Evolutionary conservation across 2,888 invertebrate genomes (phyloP).

Genomic region (Ichneumoninae sp.): DNA sequence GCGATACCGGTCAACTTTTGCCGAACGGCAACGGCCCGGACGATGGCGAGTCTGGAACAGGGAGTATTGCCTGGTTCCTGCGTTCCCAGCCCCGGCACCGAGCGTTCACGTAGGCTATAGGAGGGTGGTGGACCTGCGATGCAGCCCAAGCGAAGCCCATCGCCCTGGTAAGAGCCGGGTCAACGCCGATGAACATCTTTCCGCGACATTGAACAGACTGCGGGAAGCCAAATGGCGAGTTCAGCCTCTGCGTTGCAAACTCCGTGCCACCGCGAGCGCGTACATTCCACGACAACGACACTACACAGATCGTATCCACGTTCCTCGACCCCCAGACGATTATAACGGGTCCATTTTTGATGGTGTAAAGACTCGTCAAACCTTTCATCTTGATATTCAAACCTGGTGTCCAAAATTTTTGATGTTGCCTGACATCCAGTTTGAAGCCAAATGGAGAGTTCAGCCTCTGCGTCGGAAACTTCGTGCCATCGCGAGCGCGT

Average conservation of each 20-base stretch:
- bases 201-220: constrained; percentile 75
- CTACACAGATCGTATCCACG: neutral
- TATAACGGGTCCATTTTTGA: neutral
- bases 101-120: constrained; percentile 38
- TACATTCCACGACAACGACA: constrained; percentile 34
- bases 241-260: constrained; percentile 61
- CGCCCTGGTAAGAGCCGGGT: constrained; percentile 58
- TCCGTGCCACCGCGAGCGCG: constrained; percentile 20
- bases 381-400: neutral
- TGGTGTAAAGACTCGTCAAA: neutral
- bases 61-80: constrained; percentile 61
- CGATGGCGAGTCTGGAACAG: neutral
- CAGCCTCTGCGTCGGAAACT: constrained; percentile 60
- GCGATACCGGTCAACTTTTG: constrained; percentile 78
- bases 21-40: constrained; percentile 69
- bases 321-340: constrained; percentile 1
- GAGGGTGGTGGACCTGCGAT: constrained; percentile 43
- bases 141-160: constrained; percentile 53
- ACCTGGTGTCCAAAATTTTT: neutral
- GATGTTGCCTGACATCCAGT: neutral
- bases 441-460: constrained; percentile 68
- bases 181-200: constrained; percentile 78
- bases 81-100: constrained; percentile 44
- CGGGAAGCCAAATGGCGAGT: constrained; percentile 69
- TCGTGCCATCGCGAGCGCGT: constrained; percentile 15